Conservation (phyloP, 2,113 vertebrate genomes). For the Vulpes vulpes region DNA sequence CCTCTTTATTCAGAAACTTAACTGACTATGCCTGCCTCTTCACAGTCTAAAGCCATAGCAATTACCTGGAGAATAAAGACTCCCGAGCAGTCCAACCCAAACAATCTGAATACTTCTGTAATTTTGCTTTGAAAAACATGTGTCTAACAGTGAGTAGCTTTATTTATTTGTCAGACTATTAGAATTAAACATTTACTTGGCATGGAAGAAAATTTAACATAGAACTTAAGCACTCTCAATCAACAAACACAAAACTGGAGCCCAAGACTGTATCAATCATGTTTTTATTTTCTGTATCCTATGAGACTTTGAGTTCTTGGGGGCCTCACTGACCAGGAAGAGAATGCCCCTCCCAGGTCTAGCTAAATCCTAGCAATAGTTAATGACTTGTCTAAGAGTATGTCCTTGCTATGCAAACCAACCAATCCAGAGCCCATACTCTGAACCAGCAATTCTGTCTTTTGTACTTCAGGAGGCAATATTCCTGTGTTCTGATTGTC, state of each 20-base stretch:
- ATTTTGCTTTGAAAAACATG: not conserved
- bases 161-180: not conserved
- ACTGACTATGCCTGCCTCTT: constrained; percentile 26
- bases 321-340: not conserved
- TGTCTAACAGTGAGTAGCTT: not conserved
- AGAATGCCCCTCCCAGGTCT: not conserved
- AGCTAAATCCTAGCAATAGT: not conserved
- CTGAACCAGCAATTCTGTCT: not conserved
- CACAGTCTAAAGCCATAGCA: not conserved
- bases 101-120: not conserved
- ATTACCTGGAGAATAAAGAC: constrained; percentile 31
- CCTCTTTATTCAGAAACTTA: constrained; percentile 35
- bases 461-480: not conserved
- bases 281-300: not conserved
- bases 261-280: not conserved
- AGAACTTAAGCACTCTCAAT: not conserved
- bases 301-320: not conserved
- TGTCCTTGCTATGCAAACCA: not conserved
- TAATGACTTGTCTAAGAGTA: not conserved
- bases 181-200: not conserved
- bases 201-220: not conserved
- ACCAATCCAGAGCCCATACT: not conserved
- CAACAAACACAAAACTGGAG: not conserved
- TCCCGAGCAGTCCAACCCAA: not conserved
- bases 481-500: not conserved